Conservation (phyloP, 1,140 invertebrate genomes). For the Drosophila ananassae region DNA sequence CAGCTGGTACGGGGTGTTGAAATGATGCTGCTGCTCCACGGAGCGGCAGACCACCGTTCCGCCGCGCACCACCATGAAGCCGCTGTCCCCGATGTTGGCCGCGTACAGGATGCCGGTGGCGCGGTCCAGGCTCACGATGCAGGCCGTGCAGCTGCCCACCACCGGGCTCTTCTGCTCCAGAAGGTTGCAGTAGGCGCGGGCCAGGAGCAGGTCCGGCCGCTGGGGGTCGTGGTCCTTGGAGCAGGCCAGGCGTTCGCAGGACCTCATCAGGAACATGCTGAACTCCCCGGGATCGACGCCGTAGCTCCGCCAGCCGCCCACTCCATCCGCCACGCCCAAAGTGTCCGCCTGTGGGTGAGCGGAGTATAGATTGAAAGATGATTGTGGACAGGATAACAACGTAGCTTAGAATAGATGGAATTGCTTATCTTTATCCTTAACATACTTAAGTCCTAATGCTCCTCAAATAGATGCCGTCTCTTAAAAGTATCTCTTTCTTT, state of each 20-base stretch:
- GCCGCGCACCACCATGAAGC: slow-evolving; percentile 95
- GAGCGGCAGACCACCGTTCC: slow-evolving; percentile 94
- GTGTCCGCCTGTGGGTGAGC: slow-evolving; percentile 8
- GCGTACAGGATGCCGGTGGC: slow-evolving; percentile 94
- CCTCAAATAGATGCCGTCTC: too few species aligned
- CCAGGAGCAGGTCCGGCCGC: slow-evolving; percentile 28
- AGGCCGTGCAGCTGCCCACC: slow-evolving; percentile 56
- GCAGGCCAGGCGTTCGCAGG: slow-evolving; percentile 39
- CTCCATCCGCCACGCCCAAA: slow-evolving; percentile 66
- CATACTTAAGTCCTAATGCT: too few species aligned
- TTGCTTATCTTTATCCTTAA: too few species aligned
- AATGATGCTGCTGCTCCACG: slow-evolving; percentile 98
- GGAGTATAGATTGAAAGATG: background rate
- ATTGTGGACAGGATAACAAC: background rate
- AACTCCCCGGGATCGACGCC: slow-evolving; percentile 62
- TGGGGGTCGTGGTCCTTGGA: slow-evolving; percentile 16
- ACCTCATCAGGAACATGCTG: slow-evolving; percentile 53
- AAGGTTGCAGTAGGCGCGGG: slow-evolving; percentile 84
- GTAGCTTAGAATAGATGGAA: too few species aligned
- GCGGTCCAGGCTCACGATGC: slow-evolving; percentile 93
- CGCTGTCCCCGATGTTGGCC: slow-evolving; percentile 98
- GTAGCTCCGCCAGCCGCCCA: slow-evolving; percentile 53
- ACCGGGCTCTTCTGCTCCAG: slow-evolving; percentile 84
- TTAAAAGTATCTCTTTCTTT: too few species aligned
- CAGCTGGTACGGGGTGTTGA: slow-evolving; percentile 98